Base-by-base conservation (phyloP, 2,797 vertebrate genomes). In the Gobionotothen gibberifrons region DNA sequence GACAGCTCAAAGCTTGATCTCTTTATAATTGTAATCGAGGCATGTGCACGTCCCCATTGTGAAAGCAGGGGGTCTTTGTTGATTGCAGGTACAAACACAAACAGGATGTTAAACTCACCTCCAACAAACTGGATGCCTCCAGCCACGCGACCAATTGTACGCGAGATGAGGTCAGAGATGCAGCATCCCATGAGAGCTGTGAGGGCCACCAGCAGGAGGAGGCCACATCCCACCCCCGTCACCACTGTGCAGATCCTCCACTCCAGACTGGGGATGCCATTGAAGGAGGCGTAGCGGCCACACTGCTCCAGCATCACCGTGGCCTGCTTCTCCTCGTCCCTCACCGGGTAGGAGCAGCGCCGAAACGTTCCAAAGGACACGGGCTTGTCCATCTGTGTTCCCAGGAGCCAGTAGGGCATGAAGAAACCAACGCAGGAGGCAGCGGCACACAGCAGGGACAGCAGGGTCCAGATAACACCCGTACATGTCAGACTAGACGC, bases 331-430 rank as follows among this genome's bases (percentile, higher is more conserved):
- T 90, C 96, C 87, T 99, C 97, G 0, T 99, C 98, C 54, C 96
- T 93, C 65, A 98, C 96, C 0, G 97, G 98, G 80, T 98, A 99
- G 0, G 98, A 97, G 90, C 98, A 99, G 58, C 98, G 95, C 9
- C 98, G 96, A 77, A 99, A 99, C 16, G 97, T 98, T 69, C 98
- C 97, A 0, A 99, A 99, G 53, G 97, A 98, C 87, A 99, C 98
- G 0, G 97, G 94, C 85, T 97, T 99, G 89, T 96, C 97, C 95
- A 99, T 94, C 92, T 97, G 97, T 9, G 94, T 95, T 2, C 97
- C 97, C 91, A 98, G 91, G 64, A 99, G 95, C 98, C 98, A 99
- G 92, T 98, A 99, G 61, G 98, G 98, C 98, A 99, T 98, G 87
- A 99, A 99, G 93, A 98, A 99, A 22, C 98, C 97, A 69, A 99